These are phyloP conservation scores for Acleris cristana DNA, from an alignment of 2,888 invertebrate genomes.

Conservation along the genomic window DNA sequence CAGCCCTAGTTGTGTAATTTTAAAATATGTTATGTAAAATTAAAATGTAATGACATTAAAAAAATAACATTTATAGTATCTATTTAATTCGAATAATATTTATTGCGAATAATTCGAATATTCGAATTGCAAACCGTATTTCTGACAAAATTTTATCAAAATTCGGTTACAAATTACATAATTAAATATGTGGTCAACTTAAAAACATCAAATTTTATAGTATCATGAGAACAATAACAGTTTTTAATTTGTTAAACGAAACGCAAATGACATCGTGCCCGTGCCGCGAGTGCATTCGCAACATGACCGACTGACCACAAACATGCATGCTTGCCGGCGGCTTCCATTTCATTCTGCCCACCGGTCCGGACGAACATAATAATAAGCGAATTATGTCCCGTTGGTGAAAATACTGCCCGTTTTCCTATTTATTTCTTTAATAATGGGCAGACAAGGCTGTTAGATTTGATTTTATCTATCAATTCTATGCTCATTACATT, in stretches of 20 bases:
- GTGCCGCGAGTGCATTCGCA: not conserved
- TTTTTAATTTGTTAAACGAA: not conserved
- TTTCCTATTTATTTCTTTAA: not conserved
- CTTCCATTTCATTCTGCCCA: slow-evolving; percentile 18
- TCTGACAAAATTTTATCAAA: too few species aligned
- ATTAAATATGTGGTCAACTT: not conserved
- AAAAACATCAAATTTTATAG: too few species aligned
- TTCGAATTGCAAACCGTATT: too few species aligned
- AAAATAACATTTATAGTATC: too few species aligned
- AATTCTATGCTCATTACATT: too few species aligned
- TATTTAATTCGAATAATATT: too few species aligned
- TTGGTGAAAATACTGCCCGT: not conserved
- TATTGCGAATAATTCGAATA: too few species aligned
- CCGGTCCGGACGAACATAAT: slow-evolving; percentile 12
- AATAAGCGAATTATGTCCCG: slow-evolving; percentile 11
- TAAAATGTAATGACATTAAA: too few species aligned
- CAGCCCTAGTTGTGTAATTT: too few species aligned
- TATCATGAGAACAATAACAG: not conserved
- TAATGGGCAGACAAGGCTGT: not conserved
- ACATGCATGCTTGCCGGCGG: slow-evolving; percentile 10
- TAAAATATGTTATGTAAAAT: too few species aligned
- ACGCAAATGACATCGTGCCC: not conserved
- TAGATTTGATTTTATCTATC: too few species aligned
- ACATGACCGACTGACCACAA: slow-evolving; percentile 10
- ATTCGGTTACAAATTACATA: too few species aligned